phyloP scores from a whole-genome alignment of 1,140 invertebrate species.

The Drosophila setifemur region DNA sequence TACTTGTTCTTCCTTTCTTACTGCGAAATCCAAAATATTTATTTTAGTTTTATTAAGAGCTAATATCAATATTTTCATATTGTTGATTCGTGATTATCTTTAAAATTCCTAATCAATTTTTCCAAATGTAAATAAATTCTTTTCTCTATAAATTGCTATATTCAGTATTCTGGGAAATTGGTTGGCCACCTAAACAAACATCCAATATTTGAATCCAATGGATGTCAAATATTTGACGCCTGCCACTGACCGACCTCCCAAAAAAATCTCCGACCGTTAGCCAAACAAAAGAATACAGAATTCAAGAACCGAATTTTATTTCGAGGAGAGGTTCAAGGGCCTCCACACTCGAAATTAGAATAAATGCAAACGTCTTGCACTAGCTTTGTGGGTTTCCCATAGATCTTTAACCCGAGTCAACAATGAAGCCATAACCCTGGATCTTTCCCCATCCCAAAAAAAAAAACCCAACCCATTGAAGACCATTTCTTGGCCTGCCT shows the following conservation, averaged over 20 bases:
- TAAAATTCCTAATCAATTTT: not conserved
- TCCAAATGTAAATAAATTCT: not conserved
- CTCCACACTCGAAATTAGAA: slow-evolving; percentile 66
- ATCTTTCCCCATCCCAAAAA: not conserved
- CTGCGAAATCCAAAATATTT: too few relatives aligned
- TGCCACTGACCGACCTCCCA: slow-evolving; percentile 1
- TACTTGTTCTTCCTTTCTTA: too few relatives aligned
- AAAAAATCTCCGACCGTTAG: slow-evolving; percentile 46
- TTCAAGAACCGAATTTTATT: slow-evolving; percentile 21
- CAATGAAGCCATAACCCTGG: slow-evolving; percentile 76
- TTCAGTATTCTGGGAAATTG: slow-evolving; percentile 2
- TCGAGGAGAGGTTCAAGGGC: slow-evolving; percentile 45
- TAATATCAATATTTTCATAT: too few relatives aligned
- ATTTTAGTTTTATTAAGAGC: too few relatives aligned
- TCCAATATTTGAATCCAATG: slow-evolving; percentile 55
- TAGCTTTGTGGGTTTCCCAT: slow-evolving; percentile 5
- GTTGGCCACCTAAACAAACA: slow-evolving; percentile 67
- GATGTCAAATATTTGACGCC: slow-evolving; percentile 67
- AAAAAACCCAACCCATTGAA: slow-evolving; percentile 24
- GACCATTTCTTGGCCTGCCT: slow-evolving; percentile 22
- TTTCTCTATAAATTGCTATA: not conserved
- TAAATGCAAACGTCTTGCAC: slow-evolving; percentile 49
- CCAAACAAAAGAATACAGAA: slow-evolving; percentile 30
- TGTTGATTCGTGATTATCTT: too few relatives aligned
- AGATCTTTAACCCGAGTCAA: too few relatives aligned